Evolutionary conservation across 35 echinoderm and acorn worm species (phyloP).

Genomic region (Chiridota heheva): DNA sequence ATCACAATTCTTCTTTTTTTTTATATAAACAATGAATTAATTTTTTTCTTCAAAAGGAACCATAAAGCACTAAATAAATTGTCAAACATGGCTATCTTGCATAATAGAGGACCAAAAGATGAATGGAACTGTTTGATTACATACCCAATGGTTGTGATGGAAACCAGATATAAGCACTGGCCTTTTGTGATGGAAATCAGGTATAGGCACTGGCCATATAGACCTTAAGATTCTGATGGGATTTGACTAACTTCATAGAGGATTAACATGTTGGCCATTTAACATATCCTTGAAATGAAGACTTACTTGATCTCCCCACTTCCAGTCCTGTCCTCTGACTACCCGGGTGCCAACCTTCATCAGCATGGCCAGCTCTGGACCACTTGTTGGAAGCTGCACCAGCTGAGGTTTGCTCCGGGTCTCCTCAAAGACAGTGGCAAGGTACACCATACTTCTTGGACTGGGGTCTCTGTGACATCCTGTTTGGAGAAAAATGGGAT

Average conservation of each 20-base stretch:
- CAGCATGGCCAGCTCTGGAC: slow-evolving; percentile 83
- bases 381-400: slow-evolving; percentile 75
- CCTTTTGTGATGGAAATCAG: background rate
- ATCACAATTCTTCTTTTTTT: too few relatives aligned
- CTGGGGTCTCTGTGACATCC: slow-evolving; percentile 46
- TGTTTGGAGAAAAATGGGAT: background rate
- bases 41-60: too few relatives aligned
- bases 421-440: slow-evolving; percentile 88
- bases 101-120: too few relatives aligned
- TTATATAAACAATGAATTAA: too few relatives aligned
- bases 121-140: too few relatives aligned
- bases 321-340: slow-evolving; percentile 98
- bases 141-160: too few relatives aligned
- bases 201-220: background rate
- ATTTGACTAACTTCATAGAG: too few relatives aligned
- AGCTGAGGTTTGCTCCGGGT: slow-evolving; percentile 73
- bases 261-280: too few relatives aligned
- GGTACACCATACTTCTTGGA: too few relatives aligned
- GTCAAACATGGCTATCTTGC: too few relatives aligned
- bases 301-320: slow-evolving; percentile 98
- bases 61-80: too few relatives aligned
- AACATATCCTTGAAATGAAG: too few relatives aligned
- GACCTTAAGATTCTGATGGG: background rate
- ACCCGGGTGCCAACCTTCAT: slow-evolving; percentile 99
- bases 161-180: background rate